These are phyloP conservation scores for Myotis yumanensis DNA, from an alignment of 2,113 vertebrate species.

Conservation along the genomic window DNA sequence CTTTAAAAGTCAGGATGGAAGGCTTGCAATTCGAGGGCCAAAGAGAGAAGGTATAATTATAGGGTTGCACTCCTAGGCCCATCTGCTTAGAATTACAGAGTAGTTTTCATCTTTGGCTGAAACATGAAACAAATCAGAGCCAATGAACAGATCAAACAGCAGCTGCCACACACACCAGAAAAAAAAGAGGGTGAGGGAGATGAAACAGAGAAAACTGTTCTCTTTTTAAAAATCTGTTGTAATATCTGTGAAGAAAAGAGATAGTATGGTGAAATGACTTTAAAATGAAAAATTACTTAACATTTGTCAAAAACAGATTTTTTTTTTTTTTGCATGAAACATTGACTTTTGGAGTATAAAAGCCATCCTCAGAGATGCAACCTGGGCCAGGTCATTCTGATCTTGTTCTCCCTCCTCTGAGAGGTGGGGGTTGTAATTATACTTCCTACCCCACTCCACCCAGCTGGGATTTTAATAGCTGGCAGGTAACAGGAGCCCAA, in stretches of 20 bases:
- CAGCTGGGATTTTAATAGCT: background rate
- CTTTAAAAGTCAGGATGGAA: conserved; percentile 79
- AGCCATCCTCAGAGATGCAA: background rate
- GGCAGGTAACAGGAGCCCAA: background rate
- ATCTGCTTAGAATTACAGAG: conserved; percentile 91
- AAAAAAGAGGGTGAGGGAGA: conserved; percentile 68
- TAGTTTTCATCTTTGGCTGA: conserved; percentile 87
- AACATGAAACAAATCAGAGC: conserved; percentile 87
- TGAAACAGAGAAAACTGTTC: conserved; percentile 78
- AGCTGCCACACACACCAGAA: conserved; percentile 80
- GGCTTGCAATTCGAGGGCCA: conserved; percentile 84
- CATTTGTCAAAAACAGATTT: background rate
- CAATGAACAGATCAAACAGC: conserved; percentile 88
- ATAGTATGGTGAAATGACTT: conserved; percentile 29
- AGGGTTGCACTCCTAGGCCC: conserved; percentile 86
- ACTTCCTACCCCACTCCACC: background rate
- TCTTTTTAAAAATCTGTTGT: conserved; percentile 64
- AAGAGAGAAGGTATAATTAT: conserved; percentile 87
- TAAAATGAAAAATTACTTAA: conserved; percentile 23
- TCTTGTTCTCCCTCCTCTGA: background rate
- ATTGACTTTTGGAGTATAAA: background rate
- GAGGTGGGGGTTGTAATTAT: background rate
- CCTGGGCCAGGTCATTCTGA: background rate
- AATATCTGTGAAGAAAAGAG: conserved; percentile 48
- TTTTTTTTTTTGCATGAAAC: background rate